Evolutionary conservation across 1,140 invertebrate species (phyloP).

Genomic region (Lucilia cuprina): DNA sequence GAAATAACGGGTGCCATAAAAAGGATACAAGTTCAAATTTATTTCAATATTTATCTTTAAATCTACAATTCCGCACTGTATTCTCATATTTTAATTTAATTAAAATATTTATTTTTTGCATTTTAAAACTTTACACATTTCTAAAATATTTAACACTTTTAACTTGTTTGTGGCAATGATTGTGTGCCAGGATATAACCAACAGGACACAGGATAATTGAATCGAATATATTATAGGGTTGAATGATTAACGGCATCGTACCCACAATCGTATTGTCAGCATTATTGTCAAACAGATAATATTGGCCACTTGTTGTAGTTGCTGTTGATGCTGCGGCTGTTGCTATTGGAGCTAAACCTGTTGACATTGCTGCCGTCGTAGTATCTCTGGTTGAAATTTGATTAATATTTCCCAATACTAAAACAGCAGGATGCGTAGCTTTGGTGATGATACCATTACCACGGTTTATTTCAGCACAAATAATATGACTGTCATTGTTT

Average conservation of each 20-base stretch:
- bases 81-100: background rate
- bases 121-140: background rate
- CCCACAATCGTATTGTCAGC: constrained; percentile 2
- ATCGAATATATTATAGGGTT: constrained; percentile 55
- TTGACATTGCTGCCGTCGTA: background rate
- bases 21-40: too few species aligned
- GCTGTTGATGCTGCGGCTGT: background rate
- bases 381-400: background rate
- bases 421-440: too few species aligned
- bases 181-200: constrained; percentile 53
- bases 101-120: too few species aligned
- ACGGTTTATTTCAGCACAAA: background rate
- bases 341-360: background rate
- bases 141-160: constrained; percentile 30
- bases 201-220: constrained; percentile 45
- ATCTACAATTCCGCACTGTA: too few species aligned
- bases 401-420: background rate
- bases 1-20: too few species aligned
- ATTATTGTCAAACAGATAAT: constrained; percentile 6
- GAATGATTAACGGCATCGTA: constrained; percentile 39
- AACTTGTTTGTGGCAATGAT: constrained; percentile 54
- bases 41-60: too few species aligned
- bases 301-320: constrained; percentile 5
- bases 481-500: background rate
- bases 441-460: background rate